Evolutionary conservation across 92 coral and sea anemone species (phyloP), one percentile per base, ranked within the genome.

Genomic region (Bergia sp.): DNA sequence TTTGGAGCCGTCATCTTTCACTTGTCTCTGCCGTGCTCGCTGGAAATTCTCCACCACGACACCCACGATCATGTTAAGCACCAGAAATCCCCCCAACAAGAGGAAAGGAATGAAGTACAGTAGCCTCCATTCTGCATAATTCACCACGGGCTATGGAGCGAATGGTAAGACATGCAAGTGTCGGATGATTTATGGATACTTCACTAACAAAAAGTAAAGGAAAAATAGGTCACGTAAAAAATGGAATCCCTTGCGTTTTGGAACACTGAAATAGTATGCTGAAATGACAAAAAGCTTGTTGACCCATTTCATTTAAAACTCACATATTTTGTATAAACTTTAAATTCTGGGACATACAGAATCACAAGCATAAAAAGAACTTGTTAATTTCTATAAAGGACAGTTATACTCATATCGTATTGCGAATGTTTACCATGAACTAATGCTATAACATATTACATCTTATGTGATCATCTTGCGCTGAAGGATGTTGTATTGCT

Each of bases 31-130:
- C 29, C 98, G 96, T 77, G 96, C 96, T 37, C 95, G 97, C 90
- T 97, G 98, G 89, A 95, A 97, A 77, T 96, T 97, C 88, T 92
- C 98, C 58, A 97, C 99, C 7, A 97, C 98, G 29, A 97, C 98
- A 40, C 99, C 99, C 10, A 97, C 99, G 67, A 97, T 93, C 99
- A 97, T 97, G 90, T 97, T 97, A 2, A 97, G 93, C 67, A 97
- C 98, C 41, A 97, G 95, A 74, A 97, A 97, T 8, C 99, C 99
- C 53, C 98, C 99, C 45, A 97, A 82, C 89, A 97, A 92, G 0
- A 97, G 97, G 80, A 97, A 97, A 3, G 97, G 95, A 74, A 96
- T 92, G 89, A 95, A 97, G 89, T 97, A 97, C 53, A 92, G 90
- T 36, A 97, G 93, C 45, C 96, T 89, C 99, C 98, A 97, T 37